A percentile compares a stretch with the other conserved stretches of the same genome.
Evolutionary conservation across 2,888 invertebrate species (phyloP).

Genomic region (Lathronympha strigana): DNA sequence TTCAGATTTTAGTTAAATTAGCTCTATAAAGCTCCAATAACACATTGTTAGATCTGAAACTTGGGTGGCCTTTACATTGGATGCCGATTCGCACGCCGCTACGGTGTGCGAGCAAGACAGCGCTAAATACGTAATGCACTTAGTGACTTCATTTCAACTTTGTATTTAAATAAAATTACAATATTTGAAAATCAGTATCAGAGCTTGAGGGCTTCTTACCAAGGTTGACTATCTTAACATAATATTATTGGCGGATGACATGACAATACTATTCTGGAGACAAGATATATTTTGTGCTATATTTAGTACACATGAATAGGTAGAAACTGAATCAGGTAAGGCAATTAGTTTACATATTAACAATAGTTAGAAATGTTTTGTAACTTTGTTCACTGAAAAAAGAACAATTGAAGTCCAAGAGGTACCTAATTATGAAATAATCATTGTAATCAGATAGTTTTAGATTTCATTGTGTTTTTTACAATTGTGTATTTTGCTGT

Average conservation of each 20-base stretch:
- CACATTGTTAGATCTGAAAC: no score
- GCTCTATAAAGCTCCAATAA: no score
- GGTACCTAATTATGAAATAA: neutral
- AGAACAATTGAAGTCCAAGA: neutral
- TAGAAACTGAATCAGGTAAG: conserved; percentile 5
- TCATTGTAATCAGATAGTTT: conserved; percentile 6
- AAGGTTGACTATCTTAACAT: conserved; percentile 19
- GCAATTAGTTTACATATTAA: conserved; percentile 7
- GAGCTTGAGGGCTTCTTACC: neutral
- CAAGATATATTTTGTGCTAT: neutral
- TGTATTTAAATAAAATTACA: neutral
- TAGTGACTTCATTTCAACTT: neutral
- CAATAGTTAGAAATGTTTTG: neutral
- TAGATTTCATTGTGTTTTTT: neutral
- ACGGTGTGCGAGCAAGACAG: no score
- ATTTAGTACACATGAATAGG: neutral
- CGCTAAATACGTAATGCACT: no score
- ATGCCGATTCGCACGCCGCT: no score
- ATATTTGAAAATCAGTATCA: conserved; percentile 1
- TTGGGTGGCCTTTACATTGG: no score
- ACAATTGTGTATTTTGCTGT: conserved; percentile 10
- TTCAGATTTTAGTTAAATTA: no score
- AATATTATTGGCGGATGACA: neutral
- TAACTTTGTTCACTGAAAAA: neutral
- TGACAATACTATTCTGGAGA: neutral